Evolutionary conservation across 2,797 vertebrate genomes (phyloP).

Genomic region (Poecilia gillii): DNA sequence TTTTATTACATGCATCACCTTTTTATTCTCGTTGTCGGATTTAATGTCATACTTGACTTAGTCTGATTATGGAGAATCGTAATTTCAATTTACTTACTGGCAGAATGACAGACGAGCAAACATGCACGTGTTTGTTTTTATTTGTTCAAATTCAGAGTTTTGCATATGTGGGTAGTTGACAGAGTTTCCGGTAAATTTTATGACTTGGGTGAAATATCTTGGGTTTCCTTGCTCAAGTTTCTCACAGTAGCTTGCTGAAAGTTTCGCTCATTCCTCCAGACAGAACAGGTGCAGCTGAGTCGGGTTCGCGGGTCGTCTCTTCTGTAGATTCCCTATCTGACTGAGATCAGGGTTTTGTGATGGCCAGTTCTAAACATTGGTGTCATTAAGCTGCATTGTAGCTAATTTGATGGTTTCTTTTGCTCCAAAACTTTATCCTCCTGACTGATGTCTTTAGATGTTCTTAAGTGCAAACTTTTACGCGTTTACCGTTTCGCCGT

Average conservation of each 20-base stretch:
- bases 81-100: not conserved
- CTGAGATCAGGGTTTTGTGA: not conserved
- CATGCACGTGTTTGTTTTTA: not conserved
- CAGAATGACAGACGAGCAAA: not conserved
- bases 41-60: not conserved
- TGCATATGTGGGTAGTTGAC: not conserved
- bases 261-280: not conserved
- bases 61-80: not conserved
- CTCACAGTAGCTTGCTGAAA: not conserved
- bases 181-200: not conserved
- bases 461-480: not conserved
- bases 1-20: not conserved
- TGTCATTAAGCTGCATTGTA: not conserved
- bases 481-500: not conserved
- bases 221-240: not conserved
- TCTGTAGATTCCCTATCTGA: not conserved
- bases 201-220: not conserved
- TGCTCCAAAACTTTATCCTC: not conserved
- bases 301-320: not conserved
- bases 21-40: not conserved
- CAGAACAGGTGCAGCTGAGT: not conserved
- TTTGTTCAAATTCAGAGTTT: not conserved
- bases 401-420: not conserved
- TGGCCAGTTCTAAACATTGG: not conserved
- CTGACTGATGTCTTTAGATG: not conserved